Evolutionary conservation across 2,797 vertebrate genomes (phyloP).

Genomic region (Pseudochirops cupreus): DNA sequence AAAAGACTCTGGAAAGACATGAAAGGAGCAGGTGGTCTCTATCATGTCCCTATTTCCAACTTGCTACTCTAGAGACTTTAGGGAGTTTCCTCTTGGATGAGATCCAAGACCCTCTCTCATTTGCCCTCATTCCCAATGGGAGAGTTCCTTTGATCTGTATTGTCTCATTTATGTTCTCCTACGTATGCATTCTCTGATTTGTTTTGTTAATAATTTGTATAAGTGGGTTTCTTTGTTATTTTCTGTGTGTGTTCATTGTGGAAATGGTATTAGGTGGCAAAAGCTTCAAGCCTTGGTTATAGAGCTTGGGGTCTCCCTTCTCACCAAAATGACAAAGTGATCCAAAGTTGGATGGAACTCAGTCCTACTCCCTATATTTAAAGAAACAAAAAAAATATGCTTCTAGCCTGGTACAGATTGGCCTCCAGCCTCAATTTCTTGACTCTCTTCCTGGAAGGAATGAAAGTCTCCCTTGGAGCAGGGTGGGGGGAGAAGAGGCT

Average conservation of each 20-base stretch:
- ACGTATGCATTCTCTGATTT: too few relatives aligned
- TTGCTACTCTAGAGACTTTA: too few relatives aligned
- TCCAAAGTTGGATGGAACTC: neutral
- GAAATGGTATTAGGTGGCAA: neutral
- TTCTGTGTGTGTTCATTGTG: neutral
- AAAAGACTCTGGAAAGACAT: too few relatives aligned
- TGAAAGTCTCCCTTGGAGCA: neutral
- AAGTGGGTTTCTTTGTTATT: neutral
- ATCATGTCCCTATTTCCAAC: too few relatives aligned
- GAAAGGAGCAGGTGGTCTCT: too few relatives aligned
- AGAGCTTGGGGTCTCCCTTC: neutral
- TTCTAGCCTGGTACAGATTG: neutral
- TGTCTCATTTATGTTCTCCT: too few relatives aligned
- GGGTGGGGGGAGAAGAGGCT: neutral
- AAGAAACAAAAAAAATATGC: neutral
- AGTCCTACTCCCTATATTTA: neutral
- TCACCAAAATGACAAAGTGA: neutral
- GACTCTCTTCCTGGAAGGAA: neutral
- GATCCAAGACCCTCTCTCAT: too few relatives aligned
- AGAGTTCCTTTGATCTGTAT: too few relatives aligned
- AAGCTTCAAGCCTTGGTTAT: neutral
- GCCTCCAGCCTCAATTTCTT: neutral
- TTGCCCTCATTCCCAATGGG: too few relatives aligned
- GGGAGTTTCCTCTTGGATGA: too few relatives aligned
- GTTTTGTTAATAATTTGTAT: neutral